Percentiles rank a stretch among this genome's conserved stretches.
These are phyloP conservation scores for Oxyura jamaicensis DNA, from an alignment of 2,113 vertebrate genomes.

Conservation along the genomic window DNA sequence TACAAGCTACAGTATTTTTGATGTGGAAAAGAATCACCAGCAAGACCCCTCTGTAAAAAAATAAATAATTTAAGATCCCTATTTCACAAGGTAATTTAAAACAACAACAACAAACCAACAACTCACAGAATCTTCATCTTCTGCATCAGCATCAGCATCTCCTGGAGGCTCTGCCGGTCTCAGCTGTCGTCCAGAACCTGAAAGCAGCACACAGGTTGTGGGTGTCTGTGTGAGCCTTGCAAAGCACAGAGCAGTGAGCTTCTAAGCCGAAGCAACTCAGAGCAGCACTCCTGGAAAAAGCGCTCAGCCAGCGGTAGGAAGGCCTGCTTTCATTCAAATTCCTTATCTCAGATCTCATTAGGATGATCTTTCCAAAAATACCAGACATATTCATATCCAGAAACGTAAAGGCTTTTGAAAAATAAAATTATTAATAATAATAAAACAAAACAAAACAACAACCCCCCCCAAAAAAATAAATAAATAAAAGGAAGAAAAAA, in stretches of 20 bases:
- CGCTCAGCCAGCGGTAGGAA: not conserved
- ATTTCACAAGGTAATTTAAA: not conserved
- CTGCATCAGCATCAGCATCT: constrained; percentile 60
- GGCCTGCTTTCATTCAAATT: not conserved
- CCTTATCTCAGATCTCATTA: not conserved
- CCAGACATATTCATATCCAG: not conserved
- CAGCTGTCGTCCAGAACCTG: constrained; percentile 76
- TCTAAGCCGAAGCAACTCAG: not conserved
- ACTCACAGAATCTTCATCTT: constrained; percentile 76
- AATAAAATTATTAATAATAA: too few species aligned
- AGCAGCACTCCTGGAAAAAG: fast-evolving
- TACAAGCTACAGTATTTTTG: not conserved
- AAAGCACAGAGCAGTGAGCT: not conserved
- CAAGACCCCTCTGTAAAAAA: not conserved
- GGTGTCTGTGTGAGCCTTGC: not conserved
- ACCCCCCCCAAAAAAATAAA: too few species aligned
- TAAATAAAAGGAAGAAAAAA: not conserved
- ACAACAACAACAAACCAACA: not conserved
- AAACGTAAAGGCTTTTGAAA: not conserved
- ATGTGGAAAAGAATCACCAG: not conserved
- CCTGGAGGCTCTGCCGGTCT: constrained; percentile 50
- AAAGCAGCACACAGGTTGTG: not conserved
- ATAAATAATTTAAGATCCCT: not conserved
- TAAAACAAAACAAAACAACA: too few species aligned
- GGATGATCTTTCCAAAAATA: not conserved